Conservation (phyloP, 1,140 invertebrate species). For the Tigriopus japonicus region DNA sequence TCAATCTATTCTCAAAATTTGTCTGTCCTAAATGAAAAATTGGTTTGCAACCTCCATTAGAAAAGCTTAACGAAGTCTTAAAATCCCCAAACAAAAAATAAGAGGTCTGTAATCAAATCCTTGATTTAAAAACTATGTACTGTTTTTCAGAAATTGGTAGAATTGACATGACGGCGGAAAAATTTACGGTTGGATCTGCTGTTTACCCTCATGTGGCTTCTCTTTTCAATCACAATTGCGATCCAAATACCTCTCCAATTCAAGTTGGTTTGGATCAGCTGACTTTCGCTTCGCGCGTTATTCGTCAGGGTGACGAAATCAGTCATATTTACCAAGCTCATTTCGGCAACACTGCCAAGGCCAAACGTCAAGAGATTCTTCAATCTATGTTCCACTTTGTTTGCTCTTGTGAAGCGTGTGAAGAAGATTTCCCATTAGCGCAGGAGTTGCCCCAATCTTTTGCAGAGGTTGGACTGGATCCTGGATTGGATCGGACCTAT, state of each 20-base stretch:
- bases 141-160: not conserved
- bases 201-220: constrained; percentile 4
- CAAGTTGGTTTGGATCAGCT: not conserved
- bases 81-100: no score
- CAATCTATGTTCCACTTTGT: not conserved
- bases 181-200: not conserved
- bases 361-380: not conserved
- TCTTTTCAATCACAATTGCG: constrained; percentile 8
- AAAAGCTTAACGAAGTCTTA: no score
- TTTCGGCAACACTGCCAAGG: not conserved
- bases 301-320: not conserved
- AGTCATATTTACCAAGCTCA: constrained; percentile 4
- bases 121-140: no score
- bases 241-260: constrained; percentile 9
- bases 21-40: no score
- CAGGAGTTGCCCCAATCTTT: no score
- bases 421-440: not conserved
- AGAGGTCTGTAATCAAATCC: no score
- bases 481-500: not conserved
- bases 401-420: constrained; percentile 1
- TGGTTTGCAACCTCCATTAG: no score
- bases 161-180: not conserved
- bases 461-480: no score
- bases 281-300: not conserved
- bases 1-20: no score